Base-by-base conservation (phyloP, 2,797 vertebrate genomes). In the Limnodromus scolopaceus region DNA sequence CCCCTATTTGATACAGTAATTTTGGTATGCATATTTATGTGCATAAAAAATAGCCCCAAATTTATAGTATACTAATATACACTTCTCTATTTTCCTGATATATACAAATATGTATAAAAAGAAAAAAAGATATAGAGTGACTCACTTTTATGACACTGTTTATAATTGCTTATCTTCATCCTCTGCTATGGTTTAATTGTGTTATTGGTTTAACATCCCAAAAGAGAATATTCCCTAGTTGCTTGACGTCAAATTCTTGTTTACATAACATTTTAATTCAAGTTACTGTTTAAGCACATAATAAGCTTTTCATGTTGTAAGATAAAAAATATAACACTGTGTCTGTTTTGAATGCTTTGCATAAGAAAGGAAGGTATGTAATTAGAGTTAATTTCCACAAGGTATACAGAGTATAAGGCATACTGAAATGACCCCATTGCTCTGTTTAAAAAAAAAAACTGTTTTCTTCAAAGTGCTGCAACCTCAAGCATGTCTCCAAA, bases 221-320 rank as follows among this genome's bases (percentile, higher is more conserved):
- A 83, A 82, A 83, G 48, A 93, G 45, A 88, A 54, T 71, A 91
- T 87, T 89, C 75, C 36, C n/a, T 72, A 68, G 49, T 38, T 89
- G 9, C 12, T 92, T 58, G 58, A 77, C 20, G 5, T 30, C 39
- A 85, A 87, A 76, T 83, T 48, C 76, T 2, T 87, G 17, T 92
- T 96, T 96, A 65, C 38, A 51, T 83, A 79, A 63, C 27, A 30
- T 89, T 96, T 89, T 81, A 81, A 91, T 75, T 91, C 71, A 92
- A 87, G 72, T 66, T 90, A 68, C 30, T 81, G 23, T 34, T 91
- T 78, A 85, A 72, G 7, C 17, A 55, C 36, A 34, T 75, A 87
- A 94, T 27, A 36, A 84, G 25, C 4, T 85, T 45, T 88, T 53
- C 8, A 48, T 65, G 18, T 89, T 43, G 7, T 32, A 51, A 85